Conservation (phyloP, 2,888 invertebrate species). For the Chymomyza procnemis region DNA sequence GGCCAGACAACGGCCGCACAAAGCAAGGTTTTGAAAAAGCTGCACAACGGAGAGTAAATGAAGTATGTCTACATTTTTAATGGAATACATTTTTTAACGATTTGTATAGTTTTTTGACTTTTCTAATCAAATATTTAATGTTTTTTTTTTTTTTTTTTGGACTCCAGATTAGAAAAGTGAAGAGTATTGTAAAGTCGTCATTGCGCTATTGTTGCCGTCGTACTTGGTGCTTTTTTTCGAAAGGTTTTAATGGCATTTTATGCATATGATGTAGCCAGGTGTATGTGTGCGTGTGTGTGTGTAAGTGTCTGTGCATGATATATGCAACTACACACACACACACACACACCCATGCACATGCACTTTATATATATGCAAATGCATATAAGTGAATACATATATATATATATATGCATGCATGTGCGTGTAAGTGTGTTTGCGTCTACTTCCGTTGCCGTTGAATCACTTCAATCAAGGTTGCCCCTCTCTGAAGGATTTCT, state of each 20-base stretch:
- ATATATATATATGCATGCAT: background rate
- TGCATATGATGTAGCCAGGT: background rate
- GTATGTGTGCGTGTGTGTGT: background rate
- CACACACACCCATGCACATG: too few relatives aligned
- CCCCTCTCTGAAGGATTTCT: conserved; percentile 11
- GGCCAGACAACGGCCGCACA: too few relatives aligned
- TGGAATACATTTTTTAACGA: too few relatives aligned
- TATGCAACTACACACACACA: background rate
- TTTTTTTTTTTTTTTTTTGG: too few relatives aligned
- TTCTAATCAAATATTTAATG: too few relatives aligned
- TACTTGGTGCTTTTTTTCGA: background rate
- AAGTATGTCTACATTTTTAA: too few relatives aligned
- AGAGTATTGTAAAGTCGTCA: too few relatives aligned
- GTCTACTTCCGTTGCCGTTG: conserved; percentile 18
- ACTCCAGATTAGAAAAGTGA: too few relatives aligned
- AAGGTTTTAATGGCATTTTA: conserved; percentile 1
- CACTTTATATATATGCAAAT: background rate
- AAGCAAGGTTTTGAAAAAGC: too few relatives aligned
- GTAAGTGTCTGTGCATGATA: conserved; percentile 1
- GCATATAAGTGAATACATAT: background rate
- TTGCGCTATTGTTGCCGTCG: too few relatives aligned
- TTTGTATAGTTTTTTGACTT: too few relatives aligned
- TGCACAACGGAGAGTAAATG: too few relatives aligned
- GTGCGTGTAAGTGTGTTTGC: background rate
- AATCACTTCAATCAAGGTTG: conserved; percentile 30